Evolutionary conservation across 37 sponge, comb jelly and placozoan genomes (phyloP).

Genomic region (Sycon ciliatum): DNA sequence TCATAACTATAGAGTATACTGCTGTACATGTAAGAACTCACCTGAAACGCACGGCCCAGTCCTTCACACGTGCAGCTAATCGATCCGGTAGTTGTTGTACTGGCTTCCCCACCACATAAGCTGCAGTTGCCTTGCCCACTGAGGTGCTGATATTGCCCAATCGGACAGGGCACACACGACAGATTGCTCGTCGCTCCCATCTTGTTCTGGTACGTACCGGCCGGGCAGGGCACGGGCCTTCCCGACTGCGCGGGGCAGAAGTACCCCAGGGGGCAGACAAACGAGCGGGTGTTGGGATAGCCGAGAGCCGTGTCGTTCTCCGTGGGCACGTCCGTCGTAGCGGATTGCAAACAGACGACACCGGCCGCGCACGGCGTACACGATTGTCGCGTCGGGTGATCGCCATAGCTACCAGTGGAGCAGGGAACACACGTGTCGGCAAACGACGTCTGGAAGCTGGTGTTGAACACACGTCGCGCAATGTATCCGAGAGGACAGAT

Average conservation of each 20-base stretch:
- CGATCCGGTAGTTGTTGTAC: slow-evolving; percentile 10
- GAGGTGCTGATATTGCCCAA: neutral
- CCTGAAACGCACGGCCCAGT: slow-evolving; percentile 14
- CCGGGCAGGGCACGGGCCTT: slow-evolving; percentile 8
- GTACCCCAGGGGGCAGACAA: slow-evolving; percentile 14
- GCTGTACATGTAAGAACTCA: slow-evolving; percentile 9
- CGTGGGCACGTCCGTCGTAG: slow-evolving; percentile 16
- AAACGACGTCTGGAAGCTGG: neutral
- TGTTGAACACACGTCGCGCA: neutral
- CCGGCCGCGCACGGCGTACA: slow-evolving; percentile 9
- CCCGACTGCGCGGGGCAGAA: slow-evolving; percentile 11
- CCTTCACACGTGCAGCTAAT: slow-evolving; percentile 28
- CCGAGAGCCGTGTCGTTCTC: neutral
- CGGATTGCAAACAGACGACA: slow-evolving; percentile 14
- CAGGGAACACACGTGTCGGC: neutral
- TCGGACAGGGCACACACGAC: slow-evolving; percentile 22
- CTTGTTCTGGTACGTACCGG: slow-evolving; percentile 15
- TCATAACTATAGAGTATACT: too few relatives aligned
- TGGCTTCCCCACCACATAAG: slow-evolving; percentile 32
- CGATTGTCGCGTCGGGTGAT: slow-evolving; percentile 3
- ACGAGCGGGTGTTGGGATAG: slow-evolving; percentile 11
- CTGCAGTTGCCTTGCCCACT: slow-evolving; percentile 13
- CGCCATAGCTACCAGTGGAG: neutral
- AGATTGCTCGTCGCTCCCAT: neutral
- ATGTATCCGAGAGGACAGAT: neutral